Percentiles rank a stretch among this genome's conserved stretches.
Conservation (phyloP, 2,113 vertebrate genomes). For the Upupa epops region DNA sequence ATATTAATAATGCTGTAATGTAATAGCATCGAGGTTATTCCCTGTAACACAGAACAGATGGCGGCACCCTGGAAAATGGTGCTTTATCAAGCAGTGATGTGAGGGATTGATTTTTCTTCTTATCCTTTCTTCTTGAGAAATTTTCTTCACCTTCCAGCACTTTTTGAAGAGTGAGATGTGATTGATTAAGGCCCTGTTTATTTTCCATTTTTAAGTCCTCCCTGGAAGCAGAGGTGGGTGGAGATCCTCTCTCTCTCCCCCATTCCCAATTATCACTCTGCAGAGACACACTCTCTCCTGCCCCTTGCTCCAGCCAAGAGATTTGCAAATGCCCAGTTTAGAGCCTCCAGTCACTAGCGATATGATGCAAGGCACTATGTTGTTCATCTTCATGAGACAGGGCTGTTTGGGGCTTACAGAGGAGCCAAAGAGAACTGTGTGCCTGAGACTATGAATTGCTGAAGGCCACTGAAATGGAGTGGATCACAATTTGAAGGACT, state of each 20-base stretch:
- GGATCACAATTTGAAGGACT: background rate
- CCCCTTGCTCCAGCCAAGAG: background rate
- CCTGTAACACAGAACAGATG: constrained; percentile 2
- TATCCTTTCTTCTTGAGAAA: background rate
- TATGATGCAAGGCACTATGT: fast-evolving
- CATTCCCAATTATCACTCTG: fast-evolving
- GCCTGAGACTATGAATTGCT: background rate
- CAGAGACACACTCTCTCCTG: background rate
- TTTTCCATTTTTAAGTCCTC: background rate
- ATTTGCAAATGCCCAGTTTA: background rate
- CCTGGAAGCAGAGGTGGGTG: background rate
- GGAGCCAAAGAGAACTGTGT: background rate
- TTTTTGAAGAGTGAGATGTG: background rate
- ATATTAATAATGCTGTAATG: constrained; percentile 38
- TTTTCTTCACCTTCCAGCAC: background rate
- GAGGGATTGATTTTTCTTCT: background rate
- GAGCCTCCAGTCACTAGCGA: background rate
- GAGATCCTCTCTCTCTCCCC: background rate
- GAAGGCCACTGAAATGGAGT: background rate
- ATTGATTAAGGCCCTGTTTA: background rate
- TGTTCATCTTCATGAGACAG: background rate
- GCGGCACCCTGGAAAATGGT: background rate
- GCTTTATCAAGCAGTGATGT: background rate
- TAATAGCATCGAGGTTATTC: constrained; percentile 41
- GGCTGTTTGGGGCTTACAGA: background rate